These are phyloP conservation scores for Ursus arctos DNA, from an alignment of 2,113 vertebrate genomes.

Conservation along the genomic window DNA sequence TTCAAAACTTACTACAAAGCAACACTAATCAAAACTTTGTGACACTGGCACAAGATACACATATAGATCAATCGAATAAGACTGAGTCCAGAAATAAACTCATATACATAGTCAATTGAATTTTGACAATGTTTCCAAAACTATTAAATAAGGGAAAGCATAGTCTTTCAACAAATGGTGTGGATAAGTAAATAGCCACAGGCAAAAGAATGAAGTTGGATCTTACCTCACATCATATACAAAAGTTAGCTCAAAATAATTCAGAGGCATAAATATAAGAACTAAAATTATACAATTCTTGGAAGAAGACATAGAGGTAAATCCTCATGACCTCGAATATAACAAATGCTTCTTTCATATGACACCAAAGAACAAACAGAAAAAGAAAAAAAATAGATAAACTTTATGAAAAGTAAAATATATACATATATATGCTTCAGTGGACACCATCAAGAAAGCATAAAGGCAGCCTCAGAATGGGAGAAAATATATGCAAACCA, in stretches of 20 bases:
- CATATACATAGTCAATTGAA: neutral
- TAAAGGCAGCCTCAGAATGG: neutral
- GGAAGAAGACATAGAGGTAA: neutral
- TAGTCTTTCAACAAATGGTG: neutral
- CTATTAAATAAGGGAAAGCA: neutral
- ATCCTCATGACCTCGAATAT: neutral
- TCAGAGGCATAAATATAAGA: neutral
- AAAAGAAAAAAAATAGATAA: neutral
- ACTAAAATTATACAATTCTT: neutral
- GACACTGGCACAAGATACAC: neutral
- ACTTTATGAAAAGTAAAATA: neutral
- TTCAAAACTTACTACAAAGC: neutral
- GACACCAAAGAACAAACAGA: neutral
- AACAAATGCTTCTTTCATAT: neutral
- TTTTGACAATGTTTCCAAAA: neutral
- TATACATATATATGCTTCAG: neutral
- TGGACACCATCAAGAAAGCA: neutral
- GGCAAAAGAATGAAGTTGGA: neutral
- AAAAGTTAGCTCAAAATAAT: neutral
- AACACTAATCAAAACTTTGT: neutral
- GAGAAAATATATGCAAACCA: neutral
- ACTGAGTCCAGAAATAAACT: neutral
- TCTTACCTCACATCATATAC: neutral
- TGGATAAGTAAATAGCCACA: neutral
- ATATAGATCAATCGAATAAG: neutral